phyloP scores from a whole-genome alignment of 2,797 vertebrate species.

The Helicolenus hilgendorfi region DNA sequence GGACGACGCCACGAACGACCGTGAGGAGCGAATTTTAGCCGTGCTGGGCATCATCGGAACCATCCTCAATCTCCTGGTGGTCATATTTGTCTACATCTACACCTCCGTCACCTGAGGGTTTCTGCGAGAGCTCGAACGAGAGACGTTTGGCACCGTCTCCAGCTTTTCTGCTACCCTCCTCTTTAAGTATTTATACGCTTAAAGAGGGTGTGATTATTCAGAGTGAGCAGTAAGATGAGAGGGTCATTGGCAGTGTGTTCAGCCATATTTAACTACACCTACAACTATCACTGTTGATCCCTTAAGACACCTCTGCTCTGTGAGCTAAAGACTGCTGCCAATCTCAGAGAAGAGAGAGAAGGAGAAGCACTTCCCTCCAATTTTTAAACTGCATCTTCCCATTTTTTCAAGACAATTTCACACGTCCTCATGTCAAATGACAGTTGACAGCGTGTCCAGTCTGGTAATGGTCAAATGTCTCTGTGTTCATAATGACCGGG shows the following conservation, averaged over 20 bases:
- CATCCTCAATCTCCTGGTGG: slow-evolving; percentile 90
- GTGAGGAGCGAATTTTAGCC: slow-evolving; percentile 87
- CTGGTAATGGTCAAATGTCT: not conserved
- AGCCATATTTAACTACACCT: slow-evolving; percentile 48
- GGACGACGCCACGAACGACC: slow-evolving; percentile 87
- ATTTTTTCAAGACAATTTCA: not conserved
- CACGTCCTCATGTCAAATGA: not conserved
- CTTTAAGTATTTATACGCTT: slow-evolving; percentile 46
- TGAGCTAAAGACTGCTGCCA: slow-evolving; percentile 21
- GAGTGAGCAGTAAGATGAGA: slow-evolving; percentile 3
- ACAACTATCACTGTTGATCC: slow-evolving; percentile 4
- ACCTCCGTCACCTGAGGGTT: slow-evolving; percentile 82
- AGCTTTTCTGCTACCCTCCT: slow-evolving; percentile 20
- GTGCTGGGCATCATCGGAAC: slow-evolving; percentile 91
- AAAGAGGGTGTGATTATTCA: slow-evolving; percentile 36
- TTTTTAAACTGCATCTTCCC: not conserved
- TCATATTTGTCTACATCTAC: slow-evolving; percentile 91
- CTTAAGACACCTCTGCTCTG: slow-evolving; percentile 9
- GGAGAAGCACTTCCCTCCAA: not conserved
- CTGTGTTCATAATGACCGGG: not conserved
- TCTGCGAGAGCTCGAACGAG: not conserved
- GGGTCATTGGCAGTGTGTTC: slow-evolving; percentile 23
- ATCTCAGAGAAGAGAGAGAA: not conserved
- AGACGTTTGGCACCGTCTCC: not conserved
- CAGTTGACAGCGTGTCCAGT: slow-evolving; percentile 3